Base-by-base conservation (phyloP, 1,140 invertebrate genomes). In the Cataglyphis hispanica region DNA sequence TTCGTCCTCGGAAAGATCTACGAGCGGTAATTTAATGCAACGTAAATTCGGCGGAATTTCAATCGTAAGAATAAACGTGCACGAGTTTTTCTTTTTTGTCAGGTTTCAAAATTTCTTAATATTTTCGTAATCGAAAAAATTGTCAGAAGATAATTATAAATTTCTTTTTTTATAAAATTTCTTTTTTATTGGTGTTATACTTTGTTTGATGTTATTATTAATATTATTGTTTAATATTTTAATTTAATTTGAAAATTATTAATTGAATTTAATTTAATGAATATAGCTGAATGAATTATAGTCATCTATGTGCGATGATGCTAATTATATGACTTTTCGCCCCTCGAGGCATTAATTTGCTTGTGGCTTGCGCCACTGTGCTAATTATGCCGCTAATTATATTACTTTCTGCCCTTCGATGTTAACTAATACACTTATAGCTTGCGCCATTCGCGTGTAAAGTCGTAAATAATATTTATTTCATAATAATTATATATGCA, bases 351-450 rank as follows among this genome's bases (percentile, higher is more conserved):
- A 67, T 58, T 6, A 43, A 69, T 37, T 56, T 22, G n/a, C 6
- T 8, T 37, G 67, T 13, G 1, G 40, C 78, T 83, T 83, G 78
- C 78, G 53, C 78, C 67, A 83, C 78, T 83, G 78, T 83, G 78
- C 78, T 83, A 83, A 83, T 83, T 83, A 83, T 5, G 67, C 67
- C 85, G 87, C 88, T 88, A 89, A 89, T 89, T 89, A 85, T 70
- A 83, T 85, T 74, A 89, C 87, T 88, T 89, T 88, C 58, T 80
- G 83, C 81, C 81, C 74, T 84, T 84, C 81, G 22, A 16, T 34
- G 34, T 77, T 77, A 60, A 76, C 34, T 66, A 43, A 64, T n/a
- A n/a, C n/a, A n/a, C 60, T 72, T 46, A 43, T n/a, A 31, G 11
- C 25, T 83, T 74, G 56, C 67, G 53, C 34, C 66, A 84, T 56